Evolutionary conservation across 2,797 vertebrate species (phyloP).

Genomic region (Steatocranus sp.): DNA sequence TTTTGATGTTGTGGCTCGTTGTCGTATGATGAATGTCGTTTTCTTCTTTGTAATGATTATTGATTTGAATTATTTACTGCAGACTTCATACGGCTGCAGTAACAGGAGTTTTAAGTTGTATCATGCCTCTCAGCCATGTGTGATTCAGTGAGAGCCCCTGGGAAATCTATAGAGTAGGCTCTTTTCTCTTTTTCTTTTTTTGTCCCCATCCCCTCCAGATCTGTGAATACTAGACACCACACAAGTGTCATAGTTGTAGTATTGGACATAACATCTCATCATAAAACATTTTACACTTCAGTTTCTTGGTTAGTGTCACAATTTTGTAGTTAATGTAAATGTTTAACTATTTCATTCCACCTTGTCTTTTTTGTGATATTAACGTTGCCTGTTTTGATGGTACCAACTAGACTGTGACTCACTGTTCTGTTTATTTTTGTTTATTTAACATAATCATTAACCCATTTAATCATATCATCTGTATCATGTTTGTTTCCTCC

Average conservation of each 20-base stretch:
- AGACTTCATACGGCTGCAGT: background rate
- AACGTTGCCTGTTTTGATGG: slow-evolving; percentile 55
- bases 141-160: background rate
- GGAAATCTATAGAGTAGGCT: background rate
- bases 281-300: background rate
- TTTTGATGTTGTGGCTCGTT: background rate
- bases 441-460: slow-evolving; percentile 73
- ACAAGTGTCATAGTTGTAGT: background rate
- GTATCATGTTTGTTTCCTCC: slow-evolving; percentile 76
- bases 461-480: slow-evolving; percentile 81
- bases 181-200: rapidly evolving
- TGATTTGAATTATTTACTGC: background rate
- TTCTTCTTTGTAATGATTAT: background rate
- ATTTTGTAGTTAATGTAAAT: slow-evolving; percentile 25
- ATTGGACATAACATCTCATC: background rate
- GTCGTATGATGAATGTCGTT: background rate
- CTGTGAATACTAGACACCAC: background rate
- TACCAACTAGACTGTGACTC: slow-evolving; percentile 8
- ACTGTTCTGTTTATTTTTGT: slow-evolving; percentile 52
- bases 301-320: background rate
- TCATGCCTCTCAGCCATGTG: slow-evolving; percentile 27
- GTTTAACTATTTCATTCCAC: slow-evolving; percentile 1
- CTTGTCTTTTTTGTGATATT: slow-evolving; percentile 16
- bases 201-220: background rate
- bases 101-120: background rate